phyloP scores from a whole-genome alignment of 2,797 vertebrate genomes.

The Myotis myotis region DNA sequence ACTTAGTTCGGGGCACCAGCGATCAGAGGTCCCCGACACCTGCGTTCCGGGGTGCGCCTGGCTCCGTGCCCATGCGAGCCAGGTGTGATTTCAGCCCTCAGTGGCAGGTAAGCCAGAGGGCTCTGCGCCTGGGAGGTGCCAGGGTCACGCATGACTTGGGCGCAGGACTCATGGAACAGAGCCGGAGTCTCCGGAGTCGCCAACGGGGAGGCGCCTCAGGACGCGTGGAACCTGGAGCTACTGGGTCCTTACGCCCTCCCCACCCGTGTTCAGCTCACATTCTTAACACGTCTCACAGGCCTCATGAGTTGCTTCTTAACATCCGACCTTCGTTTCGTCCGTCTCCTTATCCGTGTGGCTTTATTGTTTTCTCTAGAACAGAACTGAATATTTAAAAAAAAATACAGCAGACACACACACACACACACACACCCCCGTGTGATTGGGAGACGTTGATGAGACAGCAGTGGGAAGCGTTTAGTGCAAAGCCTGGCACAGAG shows the following conservation, averaged over 20 bases:
- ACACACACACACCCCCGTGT: not conserved
- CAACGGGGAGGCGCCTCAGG: not conserved
- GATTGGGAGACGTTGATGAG: not conserved
- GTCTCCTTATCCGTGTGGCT: not conserved
- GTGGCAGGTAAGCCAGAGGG: not conserved
- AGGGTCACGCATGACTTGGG: not conserved
- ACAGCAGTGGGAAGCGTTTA: not conserved
- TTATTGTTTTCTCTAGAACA: not conserved
- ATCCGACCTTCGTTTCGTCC: not conserved
- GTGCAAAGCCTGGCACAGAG: not conserved
- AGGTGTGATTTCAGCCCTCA: not conserved
- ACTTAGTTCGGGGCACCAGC: not conserved
- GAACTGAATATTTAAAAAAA: not conserved
- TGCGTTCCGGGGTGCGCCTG: accelerated
- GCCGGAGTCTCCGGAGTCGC: not conserved
- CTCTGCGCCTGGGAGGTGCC: not conserved
- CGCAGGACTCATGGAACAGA: not conserved
- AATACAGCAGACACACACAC: not conserved
- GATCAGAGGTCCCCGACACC: not conserved
- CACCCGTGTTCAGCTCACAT: not conserved
- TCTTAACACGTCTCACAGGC: not conserved
- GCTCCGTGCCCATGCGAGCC: accelerated
- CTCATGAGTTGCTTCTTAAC: not conserved
- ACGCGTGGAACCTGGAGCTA: not conserved
- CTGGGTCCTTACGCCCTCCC: not conserved